Evolutionary conservation across 2,113 vertebrate genomes (phyloP), one percentile per base, ranked within the genome.

Genomic region (Cnemophilus loriae): DNA sequence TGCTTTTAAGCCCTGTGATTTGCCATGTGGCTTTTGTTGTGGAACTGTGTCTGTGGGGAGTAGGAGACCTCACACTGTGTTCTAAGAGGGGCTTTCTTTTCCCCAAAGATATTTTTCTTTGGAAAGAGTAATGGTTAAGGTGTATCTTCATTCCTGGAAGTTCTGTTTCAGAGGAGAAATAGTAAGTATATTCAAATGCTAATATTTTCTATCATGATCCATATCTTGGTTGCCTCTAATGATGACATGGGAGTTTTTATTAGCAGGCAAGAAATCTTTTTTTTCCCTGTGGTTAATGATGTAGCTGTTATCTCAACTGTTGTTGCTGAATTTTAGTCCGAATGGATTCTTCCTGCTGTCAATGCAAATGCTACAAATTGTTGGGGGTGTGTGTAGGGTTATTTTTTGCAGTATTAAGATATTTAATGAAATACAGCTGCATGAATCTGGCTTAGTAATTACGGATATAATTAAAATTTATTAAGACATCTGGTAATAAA

Each of bases 401-500:
- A 27, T 61, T 69, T 91, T 90, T 76, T 75, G 1, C 23, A 41
- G 3, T 64, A 35, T 71, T 68, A 90, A 88, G 84, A 46, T 80
- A 69, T 44, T 94, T 76, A 1, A 56, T 41, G 5, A 55, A 83
- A 60, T 33, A 57, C 2, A 82, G 32, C 26, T 27, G 22, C 18
- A 30, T 24, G 23, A 93, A 52, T 77, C 56, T 32, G 18, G n/a
- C 11, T 76, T 46, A 50, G 5, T 84, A 61, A 41, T 68, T 75
- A 65, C 32, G 24, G 49, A 30, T 63, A 32, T 46, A 84, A 52
- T 64, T 76, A 42, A 74, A 88, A 89, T 79, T 80, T 69, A 80
- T 89, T 24, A 90, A 76, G 33, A 64, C n/a, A 19, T 37, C 37
- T 94, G 60, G 28, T 80, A 90, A 65, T 76, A 86, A 88, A 95